A percentile compares a stretch with the other conserved stretches of the same genome.
Conservation (phyloP, 2,888 invertebrate genomes). For the Chaitophorus viminalis region DNA sequence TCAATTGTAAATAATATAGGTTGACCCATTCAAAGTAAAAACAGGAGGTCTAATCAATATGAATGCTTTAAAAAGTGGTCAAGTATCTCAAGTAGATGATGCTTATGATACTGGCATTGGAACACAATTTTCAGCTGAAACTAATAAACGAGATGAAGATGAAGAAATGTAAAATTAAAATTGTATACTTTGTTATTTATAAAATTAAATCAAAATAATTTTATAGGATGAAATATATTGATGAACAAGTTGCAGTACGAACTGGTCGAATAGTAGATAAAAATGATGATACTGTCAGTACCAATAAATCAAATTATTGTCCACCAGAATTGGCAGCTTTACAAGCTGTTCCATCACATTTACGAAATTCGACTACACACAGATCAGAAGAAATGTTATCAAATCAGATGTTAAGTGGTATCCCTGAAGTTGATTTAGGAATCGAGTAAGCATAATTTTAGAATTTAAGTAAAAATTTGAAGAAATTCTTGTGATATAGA, state of each 20-base stretch:
- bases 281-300: constrained; percentile 67
- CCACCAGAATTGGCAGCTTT: constrained; percentile 92
- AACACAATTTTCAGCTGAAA: constrained; percentile 97
- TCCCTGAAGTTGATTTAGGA: constrained; percentile 99
- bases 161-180: constrained; percentile 85
- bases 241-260: constrained; percentile 85
- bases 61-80: constrained; percentile 83
- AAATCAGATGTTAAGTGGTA: constrained; percentile 99
- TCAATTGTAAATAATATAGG: constrained; percentile 67
- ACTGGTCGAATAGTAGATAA: constrained; percentile 70
- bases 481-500: neutral
- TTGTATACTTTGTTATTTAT: neutral
- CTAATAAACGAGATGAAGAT: constrained; percentile 97
- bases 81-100: constrained; percentile 84
- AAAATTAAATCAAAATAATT: neutral
- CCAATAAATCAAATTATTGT: constrained; percentile 72
- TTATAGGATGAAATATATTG: constrained; percentile 80
- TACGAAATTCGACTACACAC: constrained; percentile 85
- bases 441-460: constrained; percentile 76
- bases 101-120: constrained; percentile 94
- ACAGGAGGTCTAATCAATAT: constrained; percentile 90
- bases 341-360: constrained; percentile 87
- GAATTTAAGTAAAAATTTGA: neutral
- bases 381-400: constrained; percentile 98
- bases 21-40: constrained; percentile 81